phyloP scores from a whole-genome alignment of 53 echinoderm and acorn worm genomes.

The Pentamera pediparva region DNA sequence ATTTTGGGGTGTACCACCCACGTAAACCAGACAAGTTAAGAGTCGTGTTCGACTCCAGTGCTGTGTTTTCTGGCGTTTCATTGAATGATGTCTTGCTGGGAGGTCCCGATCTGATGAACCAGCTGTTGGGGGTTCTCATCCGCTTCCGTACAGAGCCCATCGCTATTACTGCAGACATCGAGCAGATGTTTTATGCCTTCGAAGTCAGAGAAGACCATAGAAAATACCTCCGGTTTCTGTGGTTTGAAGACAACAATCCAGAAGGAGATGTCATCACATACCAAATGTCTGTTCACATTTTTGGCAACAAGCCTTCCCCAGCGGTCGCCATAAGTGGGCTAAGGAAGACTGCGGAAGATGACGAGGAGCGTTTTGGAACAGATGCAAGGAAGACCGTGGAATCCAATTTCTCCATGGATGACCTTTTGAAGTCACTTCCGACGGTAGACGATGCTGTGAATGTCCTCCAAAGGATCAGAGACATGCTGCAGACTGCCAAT shows the following conservation, averaged over 20 bases:
- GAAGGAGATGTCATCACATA: slow-evolving; percentile 20
- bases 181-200: slow-evolving; percentile 64
- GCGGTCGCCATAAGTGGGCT: slow-evolving; percentile 53
- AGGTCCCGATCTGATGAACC: slow-evolving; percentile 59
- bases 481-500: slow-evolving; percentile 40
- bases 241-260: slow-evolving; percentile 47
- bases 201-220: slow-evolving; percentile 50
- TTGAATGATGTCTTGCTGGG: slow-evolving; percentile 45
- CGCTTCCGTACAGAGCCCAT: slow-evolving; percentile 49
- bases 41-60: slow-evolving; percentile 46
- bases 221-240: slow-evolving; percentile 42
- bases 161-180: slow-evolving; percentile 55
- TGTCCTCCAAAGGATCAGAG: slow-evolving; percentile 44
- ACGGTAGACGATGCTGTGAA: slow-evolving; percentile 34
- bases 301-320: slow-evolving; percentile 54
- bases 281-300: slow-evolving; percentile 46
- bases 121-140: slow-evolving; percentile 43
- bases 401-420: slow-evolving; percentile 58
- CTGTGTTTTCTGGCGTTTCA: slow-evolving; percentile 28
- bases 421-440: slow-evolving; percentile 27
- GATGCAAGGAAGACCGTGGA: slow-evolving; percentile 42
- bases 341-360: slow-evolving; percentile 39
- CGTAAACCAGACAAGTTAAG: slow-evolving; percentile 36
- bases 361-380: not conserved
- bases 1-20: slow-evolving; percentile 47